Evolutionary conservation across 2,888 invertebrate species (phyloP), one percentile per base, ranked within the genome.

Genomic region (Parelbella ahira): DNA sequence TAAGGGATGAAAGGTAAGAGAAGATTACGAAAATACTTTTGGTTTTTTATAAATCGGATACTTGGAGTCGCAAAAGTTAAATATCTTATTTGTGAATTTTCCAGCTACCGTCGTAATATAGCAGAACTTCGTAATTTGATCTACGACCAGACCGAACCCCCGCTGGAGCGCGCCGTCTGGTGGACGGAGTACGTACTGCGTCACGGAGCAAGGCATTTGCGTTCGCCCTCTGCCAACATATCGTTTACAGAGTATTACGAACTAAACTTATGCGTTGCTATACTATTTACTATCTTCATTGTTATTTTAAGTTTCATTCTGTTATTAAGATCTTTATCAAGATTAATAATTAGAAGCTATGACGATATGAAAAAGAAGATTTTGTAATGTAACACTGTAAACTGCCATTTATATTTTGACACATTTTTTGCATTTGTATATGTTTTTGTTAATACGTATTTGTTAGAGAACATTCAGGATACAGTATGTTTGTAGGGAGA

Each of bases 111-210:
- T 2, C 18, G 44, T 3, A 56, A 56, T 19, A 45, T 55, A 2
- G 11, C 33, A 0, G 46, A 25, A 11, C 24, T 59, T 2, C 47
- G 52, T 6, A 11, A 18, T 3, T 13, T 50, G 4, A 51, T 55
- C 24, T 30, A 32, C 3, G 58, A 58, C 10, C 53, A 55, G 13
- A 51, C 51, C 49, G 3, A 56, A 57, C 8, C n/a, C n/a, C n/a
- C n/a, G n/a, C n/a, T n/a, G n/a, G n/a, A n/a, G n/a, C n/a, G n/a
- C n/a, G n/a, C n/a, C n/a, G n/a, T n/a, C n/a, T n/a, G n/a, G n/a
- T n/a, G n/a, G n/a, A n/a, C n/a, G n/a, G n/a, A n/a, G n/a, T 43
- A 58, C n/a, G 38, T 56, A 1, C 32, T 60, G 8, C 19, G 57
- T 2, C 50, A 53, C 24, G 48, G 58, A 0, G 53, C 48, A 0